A percentile compares a stretch with the other conserved stretches of the same genome.
These are phyloP conservation scores for Amiota minor DNA, from an alignment of 2,888 invertebrate genomes.

Conservation along the genomic window DNA sequence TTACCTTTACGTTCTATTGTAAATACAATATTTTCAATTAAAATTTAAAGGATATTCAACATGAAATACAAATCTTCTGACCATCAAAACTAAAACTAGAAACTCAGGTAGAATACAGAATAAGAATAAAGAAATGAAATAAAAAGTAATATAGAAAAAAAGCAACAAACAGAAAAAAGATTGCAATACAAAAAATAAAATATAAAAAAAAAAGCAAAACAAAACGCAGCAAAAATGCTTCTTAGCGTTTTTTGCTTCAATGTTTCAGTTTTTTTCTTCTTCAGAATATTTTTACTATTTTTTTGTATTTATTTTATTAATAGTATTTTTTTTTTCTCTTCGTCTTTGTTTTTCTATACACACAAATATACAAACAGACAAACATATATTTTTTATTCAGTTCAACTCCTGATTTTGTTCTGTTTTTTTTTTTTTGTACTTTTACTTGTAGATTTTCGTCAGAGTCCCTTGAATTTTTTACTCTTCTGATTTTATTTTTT, in stretches of 20 bases:
- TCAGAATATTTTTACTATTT: too few relatives aligned
- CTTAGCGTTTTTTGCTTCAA: background rate
- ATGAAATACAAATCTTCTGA: too few relatives aligned
- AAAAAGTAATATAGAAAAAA: background rate
- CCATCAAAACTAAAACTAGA: background rate
- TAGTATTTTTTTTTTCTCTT: too few relatives aligned
- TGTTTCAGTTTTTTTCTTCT: too few relatives aligned
- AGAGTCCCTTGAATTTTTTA: background rate
- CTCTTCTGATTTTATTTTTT: slow-evolving; percentile 2
- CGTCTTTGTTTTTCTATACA: too few relatives aligned
- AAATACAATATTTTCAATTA: too few relatives aligned
- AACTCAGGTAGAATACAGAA: background rate
- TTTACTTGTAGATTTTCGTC: background rate
- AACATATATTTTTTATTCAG: background rate
- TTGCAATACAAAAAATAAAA: background rate
- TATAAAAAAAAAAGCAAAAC: background rate
- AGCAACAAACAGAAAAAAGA: background rate
- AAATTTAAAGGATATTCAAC: too few relatives aligned
- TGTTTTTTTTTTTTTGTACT: background rate
- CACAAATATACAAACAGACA: too few relatives aligned
- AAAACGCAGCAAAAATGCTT: background rate
- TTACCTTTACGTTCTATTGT: too few relatives aligned
- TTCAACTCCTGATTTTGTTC: background rate
- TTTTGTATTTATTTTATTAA: too few relatives aligned
- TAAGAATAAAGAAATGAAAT: background rate